Conservation (phyloP, 92 coral and sea anemone species). For the Bergia puertoricense region DNA sequence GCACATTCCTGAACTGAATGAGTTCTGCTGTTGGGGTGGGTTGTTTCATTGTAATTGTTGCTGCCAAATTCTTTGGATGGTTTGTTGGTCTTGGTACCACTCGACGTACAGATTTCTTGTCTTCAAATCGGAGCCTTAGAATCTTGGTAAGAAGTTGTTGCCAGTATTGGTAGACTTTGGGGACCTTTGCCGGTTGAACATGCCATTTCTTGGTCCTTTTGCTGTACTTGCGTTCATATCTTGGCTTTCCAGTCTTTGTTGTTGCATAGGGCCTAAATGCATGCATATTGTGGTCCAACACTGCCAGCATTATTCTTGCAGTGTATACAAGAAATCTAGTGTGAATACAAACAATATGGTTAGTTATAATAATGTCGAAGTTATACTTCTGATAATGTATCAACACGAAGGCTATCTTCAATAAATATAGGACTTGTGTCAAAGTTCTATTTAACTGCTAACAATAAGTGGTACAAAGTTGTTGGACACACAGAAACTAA, state of each 20-base stretch:
- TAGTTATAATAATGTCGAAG: background rate
- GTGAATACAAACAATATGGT: background rate
- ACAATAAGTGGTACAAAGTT: slow-evolving; percentile 2
- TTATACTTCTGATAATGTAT: slow-evolving; percentile 4
- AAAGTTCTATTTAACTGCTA: slow-evolving; percentile 1
- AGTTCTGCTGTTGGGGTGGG: slow-evolving; percentile 29
- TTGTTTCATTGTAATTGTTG: slow-evolving; percentile 42
- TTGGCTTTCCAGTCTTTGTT: slow-evolving; percentile 5
- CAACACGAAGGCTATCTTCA: slow-evolving; percentile 2
- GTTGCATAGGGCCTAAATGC: slow-evolving; percentile 1
- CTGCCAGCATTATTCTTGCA: slow-evolving; percentile 11
- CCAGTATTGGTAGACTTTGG: slow-evolving; percentile 4
- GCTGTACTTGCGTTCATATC: slow-evolving; percentile 26
- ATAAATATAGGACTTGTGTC: slow-evolving; percentile 9
- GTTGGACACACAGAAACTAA: too few relatives aligned
- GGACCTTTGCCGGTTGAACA: slow-evolving; percentile 28
- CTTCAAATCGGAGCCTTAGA: slow-evolving; percentile 13
- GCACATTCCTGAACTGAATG: background rate
- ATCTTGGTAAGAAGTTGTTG: slow-evolving; percentile 8
- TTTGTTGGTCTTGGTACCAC: background rate
- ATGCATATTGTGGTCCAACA: slow-evolving; percentile 44
- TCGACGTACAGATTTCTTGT: slow-evolving; percentile 5
- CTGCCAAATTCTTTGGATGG: slow-evolving; percentile 38
- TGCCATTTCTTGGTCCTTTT: slow-evolving; percentile 32
- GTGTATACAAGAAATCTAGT: background rate